Base-by-base conservation (phyloP, 2,888 invertebrate genomes). In the Tetranychus piercei region DNA sequence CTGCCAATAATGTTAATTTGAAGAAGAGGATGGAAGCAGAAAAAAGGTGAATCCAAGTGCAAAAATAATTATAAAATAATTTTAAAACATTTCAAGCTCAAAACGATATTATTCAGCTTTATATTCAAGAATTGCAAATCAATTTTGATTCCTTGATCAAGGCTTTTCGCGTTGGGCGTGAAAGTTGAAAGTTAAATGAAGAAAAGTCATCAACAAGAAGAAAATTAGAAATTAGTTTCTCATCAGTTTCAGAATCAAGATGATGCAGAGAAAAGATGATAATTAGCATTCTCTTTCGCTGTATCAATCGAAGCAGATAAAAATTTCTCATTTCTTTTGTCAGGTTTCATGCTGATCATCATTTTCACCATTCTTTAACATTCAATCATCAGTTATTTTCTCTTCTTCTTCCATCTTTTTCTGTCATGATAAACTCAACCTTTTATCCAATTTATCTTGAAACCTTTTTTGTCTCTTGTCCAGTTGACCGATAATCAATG, bases 301-400 rank as follows among this genome's bases (percentile, higher is more conserved):
- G 15, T 55, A 55, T 15, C 15, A 55, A 55, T 55, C 8, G 55
- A 55, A 55, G 55, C 55, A 55, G 55, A 55, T 55, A 15, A 55
- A 55, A 55, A 55, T 15, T 34, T 55, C 55, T 55, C 55, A 55
- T 55, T 55, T 55, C 55, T 55, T 55, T 55, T 55, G 55, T 55
- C 55, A 55, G 55, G 55, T 55, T 55, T 55, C 55, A 55, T 55
- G 55, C 55, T 55, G 55, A 55, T 55, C 55, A 55, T 55, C 55
- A 55, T 55, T 15, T 15, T 55, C 55, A 55, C 15, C 55, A 55
- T 55, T 34, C 34, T 5, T 34, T 34, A 34, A 34, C 34, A 34
- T 34, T 34, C 34, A 34, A 34, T 34, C 34, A 34, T 34, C 34
- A 34, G 34, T 34, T n/a, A n/a, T 34, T 34, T 34, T 3, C 3